Conservation (phyloP, 1,140 invertebrate genomes). For the Drosophila subpulchrella region DNA sequence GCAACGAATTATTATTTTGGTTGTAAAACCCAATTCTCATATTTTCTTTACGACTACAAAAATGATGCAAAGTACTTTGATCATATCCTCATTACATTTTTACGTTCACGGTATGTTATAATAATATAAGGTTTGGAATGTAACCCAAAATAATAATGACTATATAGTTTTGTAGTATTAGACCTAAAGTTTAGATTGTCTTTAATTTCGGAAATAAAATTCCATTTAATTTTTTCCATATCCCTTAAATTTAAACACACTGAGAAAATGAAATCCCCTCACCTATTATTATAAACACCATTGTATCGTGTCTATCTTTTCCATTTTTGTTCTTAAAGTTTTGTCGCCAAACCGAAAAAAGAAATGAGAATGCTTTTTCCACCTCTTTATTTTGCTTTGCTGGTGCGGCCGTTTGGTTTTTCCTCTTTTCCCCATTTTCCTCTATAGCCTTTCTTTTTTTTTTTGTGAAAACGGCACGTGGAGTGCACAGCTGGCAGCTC, state of each 20-base stretch:
- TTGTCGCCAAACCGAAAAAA: conserved; percentile 44
- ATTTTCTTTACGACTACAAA: neutral
- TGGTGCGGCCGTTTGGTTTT: conserved; percentile 53
- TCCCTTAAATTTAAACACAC: neutral
- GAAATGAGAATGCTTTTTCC: conserved; percentile 45
- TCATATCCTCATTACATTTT: neutral
- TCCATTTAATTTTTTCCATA: neutral
- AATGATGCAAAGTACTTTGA: too few relatives aligned
- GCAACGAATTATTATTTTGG: neutral
- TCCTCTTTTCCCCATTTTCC: neutral
- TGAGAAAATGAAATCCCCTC: neutral
- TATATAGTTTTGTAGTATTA: too few relatives aligned
- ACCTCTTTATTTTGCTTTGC: conserved; percentile 42
- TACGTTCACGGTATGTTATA: too few relatives aligned
- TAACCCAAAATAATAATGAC: too few relatives aligned
- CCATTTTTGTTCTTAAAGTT: conserved; percentile 54
- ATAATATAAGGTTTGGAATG: too few relatives aligned
- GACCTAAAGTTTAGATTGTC: too few relatives aligned
- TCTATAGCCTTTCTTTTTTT: conserved; percentile 5
- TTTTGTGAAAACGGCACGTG: conserved; percentile 62
- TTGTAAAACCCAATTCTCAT: neutral
- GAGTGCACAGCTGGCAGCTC: conserved; percentile 71
- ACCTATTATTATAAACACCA: neutral
- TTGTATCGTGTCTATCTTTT: conserved; percentile 9
- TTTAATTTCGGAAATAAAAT: too few relatives aligned